These are phyloP conservation scores for Phoebastria nigripes DNA, from an alignment of 2,797 vertebrate genomes.

Conservation along the genomic window DNA sequence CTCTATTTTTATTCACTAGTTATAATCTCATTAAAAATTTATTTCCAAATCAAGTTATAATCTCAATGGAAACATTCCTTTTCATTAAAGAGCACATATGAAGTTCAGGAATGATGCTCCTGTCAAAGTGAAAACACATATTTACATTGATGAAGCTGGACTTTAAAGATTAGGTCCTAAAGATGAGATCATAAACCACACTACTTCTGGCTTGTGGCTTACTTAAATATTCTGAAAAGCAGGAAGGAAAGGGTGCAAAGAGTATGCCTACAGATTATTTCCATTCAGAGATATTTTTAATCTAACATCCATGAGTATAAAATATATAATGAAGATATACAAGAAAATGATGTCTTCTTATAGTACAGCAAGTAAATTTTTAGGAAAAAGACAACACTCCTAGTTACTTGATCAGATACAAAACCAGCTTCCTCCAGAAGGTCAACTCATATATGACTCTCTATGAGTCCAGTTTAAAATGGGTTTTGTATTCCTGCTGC, in stretches of 20 bases:
- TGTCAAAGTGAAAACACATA: background rate
- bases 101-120: background rate
- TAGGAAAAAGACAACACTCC: background rate
- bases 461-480: background rate
- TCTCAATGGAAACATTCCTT: background rate
- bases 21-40: background rate
- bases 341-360: background rate
- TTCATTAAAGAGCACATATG: background rate
- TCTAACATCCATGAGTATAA: background rate
- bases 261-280: background rate
- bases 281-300: background rate
- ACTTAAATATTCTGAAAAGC: background rate
- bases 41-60: background rate
- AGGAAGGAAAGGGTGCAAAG: background rate
- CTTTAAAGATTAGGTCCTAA: background rate
- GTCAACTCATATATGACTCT: background rate
- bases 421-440: background rate
- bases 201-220: background rate
- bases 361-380: background rate
- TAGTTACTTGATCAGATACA: background rate
- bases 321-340: background rate
- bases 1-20: background rate
- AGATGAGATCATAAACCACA: background rate
- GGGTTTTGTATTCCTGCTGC: background rate
- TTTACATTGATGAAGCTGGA: background rate